Evolutionary conservation across 2,797 vertebrate genomes (phyloP).

Genomic region (Pseudomugil gertrudae): DNA sequence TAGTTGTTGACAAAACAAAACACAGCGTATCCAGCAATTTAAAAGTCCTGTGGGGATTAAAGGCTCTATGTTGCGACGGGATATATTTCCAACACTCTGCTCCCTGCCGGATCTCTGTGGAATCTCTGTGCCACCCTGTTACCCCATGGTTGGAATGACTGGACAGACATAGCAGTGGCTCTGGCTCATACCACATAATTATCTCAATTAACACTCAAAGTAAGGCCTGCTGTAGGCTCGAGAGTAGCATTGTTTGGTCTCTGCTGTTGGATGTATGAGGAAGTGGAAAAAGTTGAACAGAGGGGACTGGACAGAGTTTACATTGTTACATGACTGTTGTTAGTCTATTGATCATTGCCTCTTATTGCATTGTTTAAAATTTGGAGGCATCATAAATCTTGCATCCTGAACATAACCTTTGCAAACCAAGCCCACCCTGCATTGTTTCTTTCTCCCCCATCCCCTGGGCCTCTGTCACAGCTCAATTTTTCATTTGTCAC

Average conservation of each 20-base stretch:
- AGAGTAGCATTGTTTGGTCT: constrained; percentile 24
- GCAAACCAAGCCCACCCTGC: constrained; percentile 17
- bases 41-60: constrained; percentile 39
- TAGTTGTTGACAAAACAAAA: constrained; percentile 74
- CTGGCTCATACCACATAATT: constrained; percentile 65
- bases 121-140: constrained; percentile 53
- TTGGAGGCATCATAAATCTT: constrained; percentile 52
- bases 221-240: constrained; percentile 15
- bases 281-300: constrained; percentile 33
- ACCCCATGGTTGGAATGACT: constrained; percentile 62
- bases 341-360: constrained; percentile 12
- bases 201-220: constrained; percentile 62
- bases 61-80: constrained; percentile 14
- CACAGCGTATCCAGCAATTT: constrained; percentile 50
- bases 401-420: constrained; percentile 51
- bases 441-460: constrained; percentile 1
- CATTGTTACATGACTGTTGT: constrained; percentile 39
- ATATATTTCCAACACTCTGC: constrained; percentile 46
- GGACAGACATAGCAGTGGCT: constrained; percentile 35
- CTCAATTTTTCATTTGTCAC: constrained; percentile 48
- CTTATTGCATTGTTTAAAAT: constrained; percentile 65
- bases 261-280: constrained; percentile 44
- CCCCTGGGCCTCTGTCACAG: constrained; percentile 47
- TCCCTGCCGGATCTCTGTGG: constrained; percentile 46
- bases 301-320: constrained; percentile 2